These are phyloP conservation scores for Brachirus orientalis DNA, from an alignment of 2,113 vertebrate genomes.

Conservation along the genomic window DNA sequence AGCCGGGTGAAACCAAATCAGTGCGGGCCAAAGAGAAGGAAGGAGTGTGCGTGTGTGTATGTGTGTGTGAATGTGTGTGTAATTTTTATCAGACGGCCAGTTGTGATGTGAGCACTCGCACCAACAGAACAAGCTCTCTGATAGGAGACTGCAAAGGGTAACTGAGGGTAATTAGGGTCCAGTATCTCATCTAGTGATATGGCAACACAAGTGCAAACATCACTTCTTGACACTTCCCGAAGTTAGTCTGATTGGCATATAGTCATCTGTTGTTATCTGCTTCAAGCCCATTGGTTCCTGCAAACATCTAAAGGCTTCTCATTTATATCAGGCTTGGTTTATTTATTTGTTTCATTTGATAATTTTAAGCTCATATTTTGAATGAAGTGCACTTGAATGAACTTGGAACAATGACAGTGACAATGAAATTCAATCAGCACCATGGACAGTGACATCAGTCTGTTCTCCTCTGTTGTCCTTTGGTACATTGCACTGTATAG, in stretches of 20 bases:
- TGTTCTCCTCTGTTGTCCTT: neutral
- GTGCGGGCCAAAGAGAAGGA: conserved; percentile 11
- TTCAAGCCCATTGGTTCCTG: no score
- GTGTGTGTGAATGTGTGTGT: conserved; percentile 23
- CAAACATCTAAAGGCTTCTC: no score
- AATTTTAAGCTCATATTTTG: neutral
- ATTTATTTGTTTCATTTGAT: no score
- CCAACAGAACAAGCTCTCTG: conserved; percentile 28
- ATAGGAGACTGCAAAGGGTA: conserved; percentile 12
- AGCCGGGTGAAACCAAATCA: conserved; percentile 64
- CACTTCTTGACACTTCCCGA: neutral
- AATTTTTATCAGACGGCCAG: conserved; percentile 17
- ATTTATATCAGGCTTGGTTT: no score
- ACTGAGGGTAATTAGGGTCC: conserved; percentile 56
- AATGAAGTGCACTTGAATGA: neutral
- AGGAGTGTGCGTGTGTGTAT: conserved; percentile 2
- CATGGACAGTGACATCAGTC: conserved; percentile 15
- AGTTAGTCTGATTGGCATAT: neutral
- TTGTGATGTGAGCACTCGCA: conserved; percentile 24
- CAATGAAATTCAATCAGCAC: neutral
- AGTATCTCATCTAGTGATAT: conserved; percentile 11
- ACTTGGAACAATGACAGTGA: no score
- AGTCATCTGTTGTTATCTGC: neutral
- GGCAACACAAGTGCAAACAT: neutral
- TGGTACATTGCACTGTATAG: no score